phyloP scores from a whole-genome alignment of 2,888 invertebrate genomes.

The Drosophila parthenogenetica region DNA sequence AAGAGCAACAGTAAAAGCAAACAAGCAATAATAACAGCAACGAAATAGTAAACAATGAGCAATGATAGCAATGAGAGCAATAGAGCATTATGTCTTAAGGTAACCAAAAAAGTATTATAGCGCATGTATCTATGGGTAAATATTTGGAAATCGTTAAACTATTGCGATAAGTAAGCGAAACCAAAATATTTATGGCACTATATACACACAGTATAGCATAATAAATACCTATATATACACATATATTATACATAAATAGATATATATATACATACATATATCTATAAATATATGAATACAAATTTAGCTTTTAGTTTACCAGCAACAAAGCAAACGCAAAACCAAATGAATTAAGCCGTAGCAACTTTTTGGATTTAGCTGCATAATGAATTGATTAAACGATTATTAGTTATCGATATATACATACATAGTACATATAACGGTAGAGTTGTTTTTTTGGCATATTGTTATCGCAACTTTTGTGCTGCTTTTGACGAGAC shows the following conservation, averaged over 20 bases:
- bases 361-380: conserved; percentile 77
- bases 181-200: conserved; percentile 71
- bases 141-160: conserved; percentile 79
- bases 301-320: conserved; percentile 61
- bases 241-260: conserved; percentile 32
- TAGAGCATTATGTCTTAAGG: conserved; percentile 62
- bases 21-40: conserved; percentile 44
- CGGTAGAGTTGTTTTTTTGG: conserved; percentile 75
- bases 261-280: conserved; percentile 41
- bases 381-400: conserved; percentile 73
- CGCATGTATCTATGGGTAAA: conserved; percentile 68
- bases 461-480: conserved; percentile 78
- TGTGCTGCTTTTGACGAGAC: conserved; percentile 80
- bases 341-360: conserved; percentile 58
- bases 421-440: conserved; percentile 48
- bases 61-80: conserved; percentile 31
- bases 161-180: conserved; percentile 73
- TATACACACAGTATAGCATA: conserved; percentile 51
- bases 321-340: conserved; percentile 23
- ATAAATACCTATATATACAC: conserved; percentile 38
- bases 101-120: conserved; percentile 77
- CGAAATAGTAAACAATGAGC: conserved; percentile 16
- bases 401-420: conserved; percentile 73
- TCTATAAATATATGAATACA: conserved; percentile 44
- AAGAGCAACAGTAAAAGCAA: conserved; percentile 41